Evolutionary conservation across 2,797 vertebrate genomes (phyloP).

Genomic region (Aphelocoma californica): DNA sequence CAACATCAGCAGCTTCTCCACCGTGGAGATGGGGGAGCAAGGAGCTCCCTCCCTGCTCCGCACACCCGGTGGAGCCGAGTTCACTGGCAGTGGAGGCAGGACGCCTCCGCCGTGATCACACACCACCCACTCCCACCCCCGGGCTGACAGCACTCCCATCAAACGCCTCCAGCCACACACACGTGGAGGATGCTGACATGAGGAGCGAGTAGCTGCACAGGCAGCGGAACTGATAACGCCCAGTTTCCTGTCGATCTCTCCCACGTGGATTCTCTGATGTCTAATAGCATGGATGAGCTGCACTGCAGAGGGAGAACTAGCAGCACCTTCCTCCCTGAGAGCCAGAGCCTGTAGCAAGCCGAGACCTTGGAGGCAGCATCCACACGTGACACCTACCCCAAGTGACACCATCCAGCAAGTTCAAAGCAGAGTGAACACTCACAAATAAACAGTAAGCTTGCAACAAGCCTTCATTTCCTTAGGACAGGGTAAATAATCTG

Average conservation of each 20-base stretch:
- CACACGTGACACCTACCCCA: neutral
- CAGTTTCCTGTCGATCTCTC: slow-evolving; percentile 66
- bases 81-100: slow-evolving; percentile 16
- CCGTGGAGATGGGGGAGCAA: neutral
- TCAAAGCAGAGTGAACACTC: neutral
- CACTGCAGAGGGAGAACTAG: slow-evolving; percentile 43
- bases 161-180: slow-evolving; percentile 64
- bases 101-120: slow-evolving; percentile 8
- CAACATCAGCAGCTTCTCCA: neutral
- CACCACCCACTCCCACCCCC: slow-evolving; percentile 52
- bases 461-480: slow-evolving; percentile 18
- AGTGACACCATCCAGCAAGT: neutral
- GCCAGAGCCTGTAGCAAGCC: neutral
- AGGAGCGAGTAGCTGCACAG: slow-evolving; percentile 55
- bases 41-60: neutral
- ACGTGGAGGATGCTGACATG: slow-evolving; percentile 59
- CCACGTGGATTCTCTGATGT: slow-evolving; percentile 66
- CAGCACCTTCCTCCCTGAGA: neutral
- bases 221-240: slow-evolving; percentile 63
- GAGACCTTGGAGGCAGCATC: neutral
- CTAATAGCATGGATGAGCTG: slow-evolving; percentile 60
- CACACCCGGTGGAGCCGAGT: neutral
- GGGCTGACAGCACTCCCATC: slow-evolving; percentile 61
- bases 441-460: neutral
- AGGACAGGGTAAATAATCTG: neutral